These are phyloP conservation scores for Drosophila navojoa DNA, from an alignment of 1,140 invertebrate genomes.

Conservation along the genomic window DNA sequence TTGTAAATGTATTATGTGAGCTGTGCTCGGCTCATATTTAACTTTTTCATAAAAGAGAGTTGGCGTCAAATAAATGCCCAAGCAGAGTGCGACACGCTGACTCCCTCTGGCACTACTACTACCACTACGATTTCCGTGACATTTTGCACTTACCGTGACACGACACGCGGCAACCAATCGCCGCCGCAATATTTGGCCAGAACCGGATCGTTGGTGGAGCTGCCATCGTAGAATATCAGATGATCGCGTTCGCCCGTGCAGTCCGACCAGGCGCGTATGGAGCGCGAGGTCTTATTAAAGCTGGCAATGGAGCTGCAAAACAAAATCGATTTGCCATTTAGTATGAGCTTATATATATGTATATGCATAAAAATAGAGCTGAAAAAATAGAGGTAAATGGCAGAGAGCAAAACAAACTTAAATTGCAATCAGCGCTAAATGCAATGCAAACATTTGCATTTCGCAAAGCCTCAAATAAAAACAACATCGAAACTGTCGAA, in stretches of 20 bases:
- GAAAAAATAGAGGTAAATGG: neutral
- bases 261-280: slow-evolving; percentile 91
- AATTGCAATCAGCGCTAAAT: slow-evolving; percentile 52
- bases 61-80: slow-evolving; percentile 72
- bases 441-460: slow-evolving; percentile 54
- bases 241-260: slow-evolving; percentile 92
- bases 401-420: neutral
- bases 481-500: slow-evolving; percentile 11
- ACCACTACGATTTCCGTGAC: neutral
- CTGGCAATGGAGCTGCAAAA: slow-evolving; percentile 81
- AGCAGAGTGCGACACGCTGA: slow-evolving; percentile 14
- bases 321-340: slow-evolving; percentile 1
- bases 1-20: slow-evolving; percentile 80
- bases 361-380: slow-evolving; percentile 1
- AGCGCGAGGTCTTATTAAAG: slow-evolving; percentile 88
- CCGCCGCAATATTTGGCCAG: slow-evolving; percentile 94
- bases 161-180: slow-evolving; percentile 90
- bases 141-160: slow-evolving; percentile 84
- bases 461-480: slow-evolving; percentile 17
- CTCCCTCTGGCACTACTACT: neutral
- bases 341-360: neutral
- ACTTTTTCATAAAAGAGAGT: slow-evolving; percentile 74
- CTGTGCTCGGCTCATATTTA: slow-evolving; percentile 69
- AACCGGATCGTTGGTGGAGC: slow-evolving; percentile 90
- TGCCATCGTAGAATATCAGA: slow-evolving; percentile 93